Base-by-base conservation (phyloP, 2,888 invertebrate genomes). In the Romanomermis culicivorax region DNA sequence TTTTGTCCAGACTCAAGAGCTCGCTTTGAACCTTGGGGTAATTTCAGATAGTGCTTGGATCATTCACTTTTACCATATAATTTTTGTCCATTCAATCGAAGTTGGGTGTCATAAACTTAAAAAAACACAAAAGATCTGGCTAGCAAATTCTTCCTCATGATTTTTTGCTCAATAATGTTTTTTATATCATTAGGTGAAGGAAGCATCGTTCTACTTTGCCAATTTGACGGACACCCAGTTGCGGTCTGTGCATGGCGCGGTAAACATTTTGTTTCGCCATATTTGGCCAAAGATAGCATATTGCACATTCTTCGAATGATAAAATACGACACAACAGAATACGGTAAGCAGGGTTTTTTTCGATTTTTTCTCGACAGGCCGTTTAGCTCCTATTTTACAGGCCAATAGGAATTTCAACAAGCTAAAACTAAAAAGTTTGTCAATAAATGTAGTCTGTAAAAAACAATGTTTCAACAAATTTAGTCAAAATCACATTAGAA, bases 231-330 rank as follows among this genome's bases (percentile, higher is more conserved):
- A 55, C 59, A 64, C 20, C 60, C 70, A 42, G 58, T 66, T 2
- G 53, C 29, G 7, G 60, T 70, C 43, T 65, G 66, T 51, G 91
- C 89, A 0, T 93, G 93, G 91, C 79, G 85, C 58, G 91, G 91
- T 2, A 82, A 80, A 14, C 79, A 79, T 57, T 85, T 87, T 0
- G 73, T 89, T 24, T 76, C 88, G 20, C 86, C 86, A 0, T 93
- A 91, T 72, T 83, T 89, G 30, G 80, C 85, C 26, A 77, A 79
- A 29, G 78, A 81, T 55, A 87, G 86, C 68, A 80, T 86, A 1
- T 77, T 86, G 24, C 93, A 93, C 71, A 83, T 83, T 63, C 72
- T 93, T 51, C 72, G 89, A 11, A 73, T 93, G 47, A 75, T 87
- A 60, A 87, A 86, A 1, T 83, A 81, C 3, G 88, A 91, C 69